phyloP scores from a whole-genome alignment of 1,140 invertebrate genomes.

The Dreissena polymorpha region DNA sequence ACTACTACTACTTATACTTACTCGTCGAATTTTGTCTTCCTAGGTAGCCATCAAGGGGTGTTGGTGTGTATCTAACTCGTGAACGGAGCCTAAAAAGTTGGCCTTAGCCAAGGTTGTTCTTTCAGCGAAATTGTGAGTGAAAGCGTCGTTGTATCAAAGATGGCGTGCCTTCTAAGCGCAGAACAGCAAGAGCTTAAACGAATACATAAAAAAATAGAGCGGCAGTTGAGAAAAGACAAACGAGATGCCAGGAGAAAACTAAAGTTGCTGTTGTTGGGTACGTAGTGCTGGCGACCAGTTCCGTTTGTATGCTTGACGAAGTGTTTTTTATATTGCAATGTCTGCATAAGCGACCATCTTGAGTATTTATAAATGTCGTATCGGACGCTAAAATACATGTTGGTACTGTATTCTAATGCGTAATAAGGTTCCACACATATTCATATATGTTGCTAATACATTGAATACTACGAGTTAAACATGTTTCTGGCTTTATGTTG shows the following conservation, averaged over 20 bases:
- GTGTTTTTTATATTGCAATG: too few species aligned
- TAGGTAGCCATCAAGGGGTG: not conserved
- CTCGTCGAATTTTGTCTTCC: too few species aligned
- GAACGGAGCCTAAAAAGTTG: not conserved
- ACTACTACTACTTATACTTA: too few species aligned
- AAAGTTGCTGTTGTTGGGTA: slow-evolving; percentile 98
- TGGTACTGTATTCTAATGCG: too few species aligned
- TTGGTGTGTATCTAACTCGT: not conserved
- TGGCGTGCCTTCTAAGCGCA: slow-evolving; percentile 99
- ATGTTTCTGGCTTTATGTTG: too few species aligned
- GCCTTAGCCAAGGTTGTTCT: not conserved
- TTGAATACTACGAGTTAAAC: too few species aligned
- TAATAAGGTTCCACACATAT: too few species aligned
- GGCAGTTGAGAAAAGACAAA: slow-evolving; percentile 99
- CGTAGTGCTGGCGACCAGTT: slow-evolving; percentile 79
- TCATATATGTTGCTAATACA: too few species aligned
- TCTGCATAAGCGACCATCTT: slow-evolving; percentile 64
- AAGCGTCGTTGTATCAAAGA: slow-evolving; percentile 79
- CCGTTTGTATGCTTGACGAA: too few species aligned
- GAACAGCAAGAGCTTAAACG: slow-evolving; percentile 99
- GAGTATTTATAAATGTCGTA: slow-evolving; percentile 62
- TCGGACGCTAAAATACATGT: too few species aligned
- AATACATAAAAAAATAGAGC: slow-evolving; percentile 99
- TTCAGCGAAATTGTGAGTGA: not conserved
- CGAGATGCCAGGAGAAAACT: slow-evolving; percentile 99